Evolutionary conservation across 2,797 vertebrate species (phyloP), one percentile per base, ranked within the genome.

Genomic region (Rhadinocentrus ornatus): DNA sequence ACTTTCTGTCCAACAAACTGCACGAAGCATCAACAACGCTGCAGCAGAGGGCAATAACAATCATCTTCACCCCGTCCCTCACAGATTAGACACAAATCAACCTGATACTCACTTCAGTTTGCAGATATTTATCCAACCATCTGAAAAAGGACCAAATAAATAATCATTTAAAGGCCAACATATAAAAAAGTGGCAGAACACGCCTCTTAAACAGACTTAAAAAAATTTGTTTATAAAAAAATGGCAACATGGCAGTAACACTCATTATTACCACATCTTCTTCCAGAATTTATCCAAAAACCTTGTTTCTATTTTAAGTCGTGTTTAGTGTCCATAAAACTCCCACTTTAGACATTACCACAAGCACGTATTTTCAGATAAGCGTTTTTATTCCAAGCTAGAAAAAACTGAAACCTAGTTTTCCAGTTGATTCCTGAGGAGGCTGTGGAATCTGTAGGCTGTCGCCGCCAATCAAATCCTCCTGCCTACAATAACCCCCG

Each of bases 1-100:
- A 82, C 78, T 52, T 77, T 72, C 66, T 69, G 64, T 18, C 48
- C 72, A 67, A 71, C 66, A 75, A 77, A 64, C 62, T 78, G 69
- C 57, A 69, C 48, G 0, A 13, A 68, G 74, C 44, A 69, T 72
- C 54, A 75, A 20, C 39, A 63, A 41, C 69, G 24, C 62, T 0
- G 61, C 76, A 78, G 77, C 64, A 55, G 62, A 54, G 56, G 32
- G 72, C 66, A 39, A 62, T 18, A 53, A 67, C 64, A 59, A 27
- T 46, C 31, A 31, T 35, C 44, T 57, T 27, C 31, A 58, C n/a
- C 32, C 60, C 58, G 31, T 56, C 59, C 2, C 35, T 52, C 73
- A 76, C 61, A 67, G 52, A 44, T 66, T 16, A 46, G 41, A 16
- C 24, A 35, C 27, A 46, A 66, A 61, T 61, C 20, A n/a, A 27